A percentile compares a stretch with the other conserved stretches of the same genome.
These are phyloP conservation scores for Paradoxurus hermaphroditus DNA, from an alignment of 2,113 vertebrate genomes.

Conservation along the genomic window DNA sequence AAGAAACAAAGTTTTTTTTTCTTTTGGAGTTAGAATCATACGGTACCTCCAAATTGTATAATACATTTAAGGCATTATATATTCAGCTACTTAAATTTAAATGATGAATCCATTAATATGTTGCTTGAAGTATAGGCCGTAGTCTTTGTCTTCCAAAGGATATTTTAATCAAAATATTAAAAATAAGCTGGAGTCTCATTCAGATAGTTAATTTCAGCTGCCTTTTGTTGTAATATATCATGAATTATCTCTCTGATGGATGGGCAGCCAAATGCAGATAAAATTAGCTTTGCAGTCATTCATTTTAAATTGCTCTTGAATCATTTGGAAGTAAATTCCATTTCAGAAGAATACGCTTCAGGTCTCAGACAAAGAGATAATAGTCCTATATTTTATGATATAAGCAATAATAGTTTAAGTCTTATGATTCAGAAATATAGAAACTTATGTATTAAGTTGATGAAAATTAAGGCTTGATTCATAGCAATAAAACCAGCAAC, in stretches of 20 bases:
- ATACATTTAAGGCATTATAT: constrained; percentile 42
- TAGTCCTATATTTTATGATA: constrained; percentile 83
- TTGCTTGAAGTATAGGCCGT: constrained; percentile 45
- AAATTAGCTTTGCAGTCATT: constrained; percentile 86
- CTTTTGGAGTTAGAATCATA: constrained; percentile 26
- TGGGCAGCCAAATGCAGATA: constrained; percentile 84
- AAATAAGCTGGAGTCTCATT: constrained; percentile 76
- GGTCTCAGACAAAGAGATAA: constrained; percentile 82
- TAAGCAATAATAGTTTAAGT: constrained; percentile 82
- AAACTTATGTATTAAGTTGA: constrained; percentile 78
- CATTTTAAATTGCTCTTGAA: constrained; percentile 84
- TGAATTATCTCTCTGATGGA: constrained; percentile 79
- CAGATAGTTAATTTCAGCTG: constrained; percentile 79
- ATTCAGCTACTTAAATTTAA: constrained; percentile 55
- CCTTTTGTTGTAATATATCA: constrained; percentile 66
- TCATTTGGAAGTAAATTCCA: constrained; percentile 84
- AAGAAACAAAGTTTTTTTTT: neutral
- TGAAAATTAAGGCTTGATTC: constrained; percentile 81
- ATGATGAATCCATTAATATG: constrained; percentile 38
- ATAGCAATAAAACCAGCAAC: constrained; percentile 80
- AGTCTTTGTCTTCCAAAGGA: constrained; percentile 74
- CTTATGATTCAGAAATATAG: constrained; percentile 77
- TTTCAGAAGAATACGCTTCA: constrained; percentile 83
- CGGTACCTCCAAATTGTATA: neutral
- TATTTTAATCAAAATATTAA: constrained; percentile 84